Percentiles rank a stretch among this genome's conserved stretches.
phyloP scores from a whole-genome alignment of 2,888 invertebrate genomes.

The Heliconius ethilla region DNA sequence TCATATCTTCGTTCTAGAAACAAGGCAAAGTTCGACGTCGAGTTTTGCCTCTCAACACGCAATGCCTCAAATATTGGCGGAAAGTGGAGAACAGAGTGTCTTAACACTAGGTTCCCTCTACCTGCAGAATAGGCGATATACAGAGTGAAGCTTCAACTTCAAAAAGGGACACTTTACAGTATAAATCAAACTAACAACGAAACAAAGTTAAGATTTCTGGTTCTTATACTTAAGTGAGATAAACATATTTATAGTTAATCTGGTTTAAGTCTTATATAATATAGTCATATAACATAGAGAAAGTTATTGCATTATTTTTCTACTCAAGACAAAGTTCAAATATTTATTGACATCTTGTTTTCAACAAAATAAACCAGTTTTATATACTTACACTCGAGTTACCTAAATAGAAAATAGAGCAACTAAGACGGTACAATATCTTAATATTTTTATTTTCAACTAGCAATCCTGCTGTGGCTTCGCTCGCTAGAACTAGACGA shows the following conservation, averaged over 20 bases:
- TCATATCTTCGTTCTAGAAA: too few relatives aligned
- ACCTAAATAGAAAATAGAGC: background rate
- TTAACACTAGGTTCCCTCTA: too few relatives aligned
- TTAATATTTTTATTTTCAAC: background rate
- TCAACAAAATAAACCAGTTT: background rate
- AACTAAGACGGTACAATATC: background rate
- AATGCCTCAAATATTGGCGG: background rate
- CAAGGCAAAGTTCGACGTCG: too few relatives aligned
- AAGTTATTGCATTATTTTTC: conserved; percentile 29
- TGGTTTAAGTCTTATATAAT: conserved; percentile 22
- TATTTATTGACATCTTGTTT: conserved; percentile 15
- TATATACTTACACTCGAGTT: background rate
- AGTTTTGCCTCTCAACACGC: background rate
- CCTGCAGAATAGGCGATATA: background rate
- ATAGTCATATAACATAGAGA: conserved; percentile 25
- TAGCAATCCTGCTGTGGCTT: too few relatives aligned
- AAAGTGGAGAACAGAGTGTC: too few relatives aligned
- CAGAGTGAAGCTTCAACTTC: background rate
- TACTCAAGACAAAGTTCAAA: conserved; percentile 17
- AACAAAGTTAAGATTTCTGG: conserved; percentile 18
- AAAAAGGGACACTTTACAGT: background rate
- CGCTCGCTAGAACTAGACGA: too few relatives aligned
- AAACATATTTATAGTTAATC: conserved; percentile 8
- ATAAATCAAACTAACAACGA: background rate
- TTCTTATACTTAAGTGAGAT: conserved; percentile 13